phyloP scores from a whole-genome alignment of 2,888 invertebrate genomes.

The Agriotes lineatus region DNA sequence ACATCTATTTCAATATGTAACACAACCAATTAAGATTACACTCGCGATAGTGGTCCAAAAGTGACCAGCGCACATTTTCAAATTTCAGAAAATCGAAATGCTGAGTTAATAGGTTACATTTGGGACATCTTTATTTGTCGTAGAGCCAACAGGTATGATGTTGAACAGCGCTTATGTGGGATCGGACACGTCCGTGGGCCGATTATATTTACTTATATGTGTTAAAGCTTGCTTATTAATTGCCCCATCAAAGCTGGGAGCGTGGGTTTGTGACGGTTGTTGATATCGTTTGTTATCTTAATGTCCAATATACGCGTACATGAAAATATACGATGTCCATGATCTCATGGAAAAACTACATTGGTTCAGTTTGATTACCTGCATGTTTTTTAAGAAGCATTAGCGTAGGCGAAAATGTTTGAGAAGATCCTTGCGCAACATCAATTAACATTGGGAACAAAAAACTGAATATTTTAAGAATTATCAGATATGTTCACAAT shows the following conservation, averaged over 20 bases:
- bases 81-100: not conserved
- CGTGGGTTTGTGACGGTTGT: constrained; percentile 13
- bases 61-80: not conserved
- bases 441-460: too few species aligned
- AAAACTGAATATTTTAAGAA: too few species aligned
- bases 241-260: constrained; percentile 16
- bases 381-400: too few species aligned
- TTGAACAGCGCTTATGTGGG: constrained; percentile 11
- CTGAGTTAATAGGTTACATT: not conserved
- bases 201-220: constrained; percentile 14
- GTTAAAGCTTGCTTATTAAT: constrained; percentile 24
- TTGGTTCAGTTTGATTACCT: not conserved
- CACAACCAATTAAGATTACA: not conserved
- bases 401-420: too few species aligned
- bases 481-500: too few species aligned
- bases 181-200: constrained; percentile 10
- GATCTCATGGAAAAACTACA: not conserved
- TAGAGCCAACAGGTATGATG: constrained; percentile 10
- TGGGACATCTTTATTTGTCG: constrained; percentile 13
- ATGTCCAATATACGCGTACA: constrained; percentile 11
- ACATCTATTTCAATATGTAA: not conserved
- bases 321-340: not conserved
- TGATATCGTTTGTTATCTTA: constrained; percentile 21
- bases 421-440: too few species aligned
- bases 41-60: not conserved